Conservation (phyloP, 1,140 invertebrate genomes). For the Apis florea region DNA sequence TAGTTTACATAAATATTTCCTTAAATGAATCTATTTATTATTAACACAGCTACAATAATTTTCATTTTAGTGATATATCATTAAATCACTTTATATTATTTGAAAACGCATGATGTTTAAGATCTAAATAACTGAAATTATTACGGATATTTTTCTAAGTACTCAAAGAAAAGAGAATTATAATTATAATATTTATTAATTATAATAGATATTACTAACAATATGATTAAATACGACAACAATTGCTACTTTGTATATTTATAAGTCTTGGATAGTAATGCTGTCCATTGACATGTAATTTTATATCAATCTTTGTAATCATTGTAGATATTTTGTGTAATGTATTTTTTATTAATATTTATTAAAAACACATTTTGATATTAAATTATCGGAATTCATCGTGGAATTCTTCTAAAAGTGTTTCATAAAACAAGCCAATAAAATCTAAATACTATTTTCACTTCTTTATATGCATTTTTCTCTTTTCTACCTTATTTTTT, state of each 20-base stretch:
- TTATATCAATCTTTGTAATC: constrained; percentile 77
- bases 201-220: constrained; percentile 59
- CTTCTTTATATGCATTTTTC: neutral
- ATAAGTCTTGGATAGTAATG: constrained; percentile 60
- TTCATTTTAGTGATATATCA: constrained; percentile 9
- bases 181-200: constrained; percentile 74
- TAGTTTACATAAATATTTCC: constrained; percentile 29
- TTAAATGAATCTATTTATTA: constrained; percentile 26
- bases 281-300: constrained; percentile 71
- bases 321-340: constrained; percentile 78
- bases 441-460: constrained; percentile 29
- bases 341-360: constrained; percentile 77
- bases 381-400: constrained; percentile 43
- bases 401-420: constrained; percentile 15
- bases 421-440: constrained; percentile 15
- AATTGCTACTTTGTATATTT: constrained; percentile 64
- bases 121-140: constrained; percentile 50
- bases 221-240: constrained; percentile 63
- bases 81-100: constrained; percentile 46
- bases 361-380: constrained; percentile 78
- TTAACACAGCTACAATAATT: constrained; percentile 23
- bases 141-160: constrained; percentile 73
- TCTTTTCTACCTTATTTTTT: neutral
- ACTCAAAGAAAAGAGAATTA: constrained; percentile 67
- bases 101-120: constrained; percentile 32